Base-by-base conservation (phyloP, 1,140 invertebrate genomes). In the Drosophila tristis region DNA sequence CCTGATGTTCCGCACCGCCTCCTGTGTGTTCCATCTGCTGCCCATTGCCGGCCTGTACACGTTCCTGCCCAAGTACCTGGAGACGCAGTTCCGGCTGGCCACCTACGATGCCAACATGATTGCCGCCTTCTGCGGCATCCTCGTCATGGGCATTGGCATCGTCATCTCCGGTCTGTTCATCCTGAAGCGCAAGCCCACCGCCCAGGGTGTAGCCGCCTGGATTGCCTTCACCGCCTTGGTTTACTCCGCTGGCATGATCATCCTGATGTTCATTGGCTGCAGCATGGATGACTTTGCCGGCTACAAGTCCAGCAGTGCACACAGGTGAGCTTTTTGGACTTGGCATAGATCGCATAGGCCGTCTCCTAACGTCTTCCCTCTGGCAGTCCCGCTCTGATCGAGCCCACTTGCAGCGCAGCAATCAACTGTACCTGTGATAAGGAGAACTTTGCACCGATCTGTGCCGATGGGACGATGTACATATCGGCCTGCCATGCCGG, bases 11-110 rank as follows among this genome's bases (percentile, higher is more conserved):
- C 94, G 97, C 16, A 98, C 97, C 8, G 96, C 97, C 4, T 97
- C 96, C 74, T 97, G 95, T 59, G 97, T 98, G 15, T 93, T 98
- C 7, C 97, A 98, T 89, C 95, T 98, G 78, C 93, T 98, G 82
- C 97, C 97, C 44, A 97, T 98, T 74, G 96, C 97, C 60, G 97
- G 97, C 4, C 93, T 98, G 7, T 98, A 98, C 92, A 98, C 97
- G 45, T 99, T 98, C 92, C 93, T 98, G 78, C 97, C 98, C 51
- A 98, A 98, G 92, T 98, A 98, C 92, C 93, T 98, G 72, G 97
- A 98, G 93, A 96, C 95, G 50, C 97, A 98, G 93, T 98, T 98
- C 93, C 94, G 96, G 66, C 93, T 98, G 80, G 95, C 97, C 13
- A 96, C 97, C 49, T 96, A 97, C 91, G 95, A 96, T 84, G 97